phyloP scores from a whole-genome alignment of 2,888 invertebrate genomes.

The Thymelicus lineola region DNA sequence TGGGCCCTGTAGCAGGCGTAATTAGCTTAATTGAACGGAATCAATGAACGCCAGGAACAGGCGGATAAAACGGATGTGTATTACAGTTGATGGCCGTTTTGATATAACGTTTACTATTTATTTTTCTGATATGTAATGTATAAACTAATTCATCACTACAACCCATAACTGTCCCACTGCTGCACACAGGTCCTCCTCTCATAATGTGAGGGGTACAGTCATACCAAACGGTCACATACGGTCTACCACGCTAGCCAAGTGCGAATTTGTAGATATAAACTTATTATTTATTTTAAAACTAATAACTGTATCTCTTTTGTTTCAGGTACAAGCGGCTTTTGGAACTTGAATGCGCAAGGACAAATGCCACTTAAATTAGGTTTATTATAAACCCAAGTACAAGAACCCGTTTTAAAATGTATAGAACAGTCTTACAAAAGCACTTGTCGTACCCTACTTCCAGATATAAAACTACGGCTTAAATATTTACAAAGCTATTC shows the following conservation, averaged over 20 bases:
- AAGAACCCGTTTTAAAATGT: constrained; percentile 25
- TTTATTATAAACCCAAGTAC: constrained; percentile 18
- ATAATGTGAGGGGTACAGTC: too few relatives aligned
- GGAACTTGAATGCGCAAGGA: not conserved
- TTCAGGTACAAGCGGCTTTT: not conserved
- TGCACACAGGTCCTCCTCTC: too few relatives aligned
- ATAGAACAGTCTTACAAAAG: constrained; percentile 29
- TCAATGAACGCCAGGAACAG: constrained; percentile 3
- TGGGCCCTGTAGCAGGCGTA: not conserved
- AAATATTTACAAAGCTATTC: constrained; percentile 36
- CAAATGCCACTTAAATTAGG: constrained; percentile 17
- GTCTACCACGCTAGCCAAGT: too few relatives aligned
- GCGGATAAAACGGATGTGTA: constrained; percentile 11
- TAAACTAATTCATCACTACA: too few relatives aligned
- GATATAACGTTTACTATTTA: too few relatives aligned
- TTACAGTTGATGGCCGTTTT: not conserved
- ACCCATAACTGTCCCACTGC: too few relatives aligned
- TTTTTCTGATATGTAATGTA: not conserved
- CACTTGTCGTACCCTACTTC: constrained; percentile 21
- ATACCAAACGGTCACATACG: too few relatives aligned
- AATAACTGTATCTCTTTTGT: not conserved
- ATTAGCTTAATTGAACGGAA: constrained; percentile 29
- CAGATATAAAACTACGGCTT: constrained; percentile 34
- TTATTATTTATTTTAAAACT: too few relatives aligned
- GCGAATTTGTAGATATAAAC: not conserved